Percentiles rank a stretch among this genome's conserved stretches.
Conservation (phyloP, 2,888 invertebrate species). For the Cerastis leucographa region DNA sequence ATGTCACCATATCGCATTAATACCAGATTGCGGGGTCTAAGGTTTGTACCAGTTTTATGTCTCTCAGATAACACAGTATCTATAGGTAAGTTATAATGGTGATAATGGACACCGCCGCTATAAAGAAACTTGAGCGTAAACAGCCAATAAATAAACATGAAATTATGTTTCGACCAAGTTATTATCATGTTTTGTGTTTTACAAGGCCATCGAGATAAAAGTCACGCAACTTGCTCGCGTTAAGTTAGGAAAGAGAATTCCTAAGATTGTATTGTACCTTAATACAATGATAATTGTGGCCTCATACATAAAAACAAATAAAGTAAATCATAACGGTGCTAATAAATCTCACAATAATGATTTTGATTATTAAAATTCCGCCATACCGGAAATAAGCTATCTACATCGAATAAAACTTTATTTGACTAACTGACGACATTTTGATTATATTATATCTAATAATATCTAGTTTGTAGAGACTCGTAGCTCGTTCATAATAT, state of each 20-base stretch:
- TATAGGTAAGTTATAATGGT: slow-evolving; percentile 82
- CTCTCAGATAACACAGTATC: slow-evolving; percentile 82
- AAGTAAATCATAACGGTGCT: background rate
- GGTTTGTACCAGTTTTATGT: slow-evolving; percentile 86
- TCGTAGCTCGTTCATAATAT: slow-evolving; percentile 64
- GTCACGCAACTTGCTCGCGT: slow-evolving; percentile 59
- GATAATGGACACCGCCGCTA: slow-evolving; percentile 80
- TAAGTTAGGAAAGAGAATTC: slow-evolving; percentile 50
- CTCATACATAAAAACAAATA: background rate
- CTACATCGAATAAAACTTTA: slow-evolving; percentile 56
- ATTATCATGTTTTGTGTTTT: slow-evolving; percentile 75
- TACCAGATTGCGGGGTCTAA: slow-evolving; percentile 76
- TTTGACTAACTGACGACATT: slow-evolving; percentile 42
- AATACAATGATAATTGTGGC: background rate
- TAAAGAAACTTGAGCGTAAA: slow-evolving; percentile 77
- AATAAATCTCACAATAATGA: slow-evolving; percentile 12
- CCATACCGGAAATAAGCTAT: slow-evolving; percentile 33
- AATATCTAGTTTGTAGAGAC: slow-evolving; percentile 57
- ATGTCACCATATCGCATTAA: slow-evolving; percentile 76
- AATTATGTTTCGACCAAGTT: slow-evolving; percentile 74
- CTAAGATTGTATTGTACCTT: slow-evolving; percentile 11
- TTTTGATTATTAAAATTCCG: slow-evolving; percentile 25
- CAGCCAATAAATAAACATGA: slow-evolving; percentile 76
- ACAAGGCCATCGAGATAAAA: slow-evolving; percentile 74
- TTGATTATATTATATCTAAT: slow-evolving; percentile 55